Conservation (phyloP, 2,797 vertebrate species). For the Sebastes vulpes region DNA sequence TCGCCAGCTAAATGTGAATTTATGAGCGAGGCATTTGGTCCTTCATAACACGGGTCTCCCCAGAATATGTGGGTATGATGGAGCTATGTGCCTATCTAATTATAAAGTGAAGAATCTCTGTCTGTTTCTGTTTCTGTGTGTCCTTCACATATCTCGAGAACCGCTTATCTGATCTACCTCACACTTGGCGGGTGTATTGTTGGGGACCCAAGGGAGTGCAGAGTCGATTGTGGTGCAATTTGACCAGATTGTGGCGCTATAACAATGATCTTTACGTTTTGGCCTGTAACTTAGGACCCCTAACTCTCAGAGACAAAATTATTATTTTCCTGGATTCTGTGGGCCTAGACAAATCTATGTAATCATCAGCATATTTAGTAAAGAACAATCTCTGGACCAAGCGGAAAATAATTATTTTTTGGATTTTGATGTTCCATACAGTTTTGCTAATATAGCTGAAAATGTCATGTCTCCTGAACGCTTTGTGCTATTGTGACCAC, state of each 20-base stretch:
- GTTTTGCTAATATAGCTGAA: neutral
- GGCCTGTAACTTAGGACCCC: no score
- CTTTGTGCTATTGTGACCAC: neutral
- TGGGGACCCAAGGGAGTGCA: neutral
- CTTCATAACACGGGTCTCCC: neutral
- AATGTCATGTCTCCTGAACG: neutral
- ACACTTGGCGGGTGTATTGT: neutral
- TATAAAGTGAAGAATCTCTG: neutral
- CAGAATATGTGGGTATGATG: neutral
- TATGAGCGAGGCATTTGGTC: neutral
- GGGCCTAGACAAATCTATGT: no score
- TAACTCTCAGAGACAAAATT: no score
- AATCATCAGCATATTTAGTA: no score
- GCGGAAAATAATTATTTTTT: no score
- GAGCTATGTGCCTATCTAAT: neutral
- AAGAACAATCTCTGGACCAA: no score
- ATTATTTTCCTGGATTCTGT: no score
- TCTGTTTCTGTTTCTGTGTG: neutral
- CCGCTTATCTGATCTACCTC: neutral
- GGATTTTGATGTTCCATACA: neutral
- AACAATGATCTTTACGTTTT: no score
- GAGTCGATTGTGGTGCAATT: neutral
- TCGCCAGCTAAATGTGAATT: neutral
- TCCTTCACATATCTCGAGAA: neutral
- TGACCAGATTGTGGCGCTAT: neutral